Evolutionary conservation across 2,888 invertebrate genomes (phyloP).

Genomic region (Drosophila parthenogenetica): DNA sequence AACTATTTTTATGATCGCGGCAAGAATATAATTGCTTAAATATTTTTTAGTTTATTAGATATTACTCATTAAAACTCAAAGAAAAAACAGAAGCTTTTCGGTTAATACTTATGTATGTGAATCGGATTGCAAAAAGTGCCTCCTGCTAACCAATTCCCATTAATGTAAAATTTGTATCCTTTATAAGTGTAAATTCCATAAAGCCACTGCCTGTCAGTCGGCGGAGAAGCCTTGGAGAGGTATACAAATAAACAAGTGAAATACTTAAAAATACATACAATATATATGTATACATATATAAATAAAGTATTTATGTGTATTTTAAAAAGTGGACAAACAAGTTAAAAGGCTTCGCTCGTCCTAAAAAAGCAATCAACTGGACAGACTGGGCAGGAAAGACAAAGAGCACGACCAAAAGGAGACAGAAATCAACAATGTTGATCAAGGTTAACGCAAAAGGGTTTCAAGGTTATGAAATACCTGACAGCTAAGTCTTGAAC

Average conservation of each 20-base stretch:
- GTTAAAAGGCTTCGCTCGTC: slow-evolving; percentile 43
- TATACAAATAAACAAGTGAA: not conserved
- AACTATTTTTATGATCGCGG: too few relatives aligned
- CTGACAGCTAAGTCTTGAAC: slow-evolving; percentile 24
- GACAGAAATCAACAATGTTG: slow-evolving; percentile 27
- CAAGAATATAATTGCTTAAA: too few relatives aligned
- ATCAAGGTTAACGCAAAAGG: slow-evolving; percentile 71
- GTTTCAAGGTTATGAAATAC: slow-evolving; percentile 71
- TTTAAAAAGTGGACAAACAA: slow-evolving; percentile 45
- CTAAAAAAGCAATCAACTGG: slow-evolving; percentile 13
- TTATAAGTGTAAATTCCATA: slow-evolving; percentile 18
- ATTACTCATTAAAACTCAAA: too few relatives aligned
- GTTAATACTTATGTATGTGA: too few relatives aligned
- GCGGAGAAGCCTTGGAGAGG: slow-evolving; percentile 16
- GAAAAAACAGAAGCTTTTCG: too few relatives aligned
- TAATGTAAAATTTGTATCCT: slow-evolving; percentile 28
- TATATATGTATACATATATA: not conserved
- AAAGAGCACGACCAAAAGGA: slow-evolving; percentile 11
- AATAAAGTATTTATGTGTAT: slow-evolving; percentile 8
- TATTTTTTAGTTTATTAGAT: too few relatives aligned
- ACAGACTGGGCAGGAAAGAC: slow-evolving; percentile 4
- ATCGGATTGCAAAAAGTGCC: too few relatives aligned
- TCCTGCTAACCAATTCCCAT: slow-evolving; percentile 3
- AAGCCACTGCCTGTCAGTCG: slow-evolving; percentile 36
- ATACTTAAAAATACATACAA: slow-evolving; percentile 4